A percentile compares a stretch with the other conserved stretches of the same genome.
Conservation (phyloP, 2,113 vertebrate species). For the Hippocampus mohnikei region DNA sequence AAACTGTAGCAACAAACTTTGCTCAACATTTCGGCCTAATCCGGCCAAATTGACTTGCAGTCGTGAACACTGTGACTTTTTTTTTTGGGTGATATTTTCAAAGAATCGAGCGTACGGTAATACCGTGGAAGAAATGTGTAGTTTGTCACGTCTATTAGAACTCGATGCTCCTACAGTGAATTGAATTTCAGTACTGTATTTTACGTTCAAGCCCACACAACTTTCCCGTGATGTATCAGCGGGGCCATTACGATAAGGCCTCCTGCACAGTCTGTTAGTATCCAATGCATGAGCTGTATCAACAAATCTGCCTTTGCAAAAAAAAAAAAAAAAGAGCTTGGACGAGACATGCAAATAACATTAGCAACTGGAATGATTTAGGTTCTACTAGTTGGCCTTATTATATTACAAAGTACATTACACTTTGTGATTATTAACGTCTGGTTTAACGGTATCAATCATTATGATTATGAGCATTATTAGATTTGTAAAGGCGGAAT, state of each 20-base stretch:
- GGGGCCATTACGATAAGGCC: no score
- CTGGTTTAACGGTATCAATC: background rate
- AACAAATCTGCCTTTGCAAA: background rate
- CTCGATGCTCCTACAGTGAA: constrained; percentile 12
- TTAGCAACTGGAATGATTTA: no score
- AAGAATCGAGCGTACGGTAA: background rate
- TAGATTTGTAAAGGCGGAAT: background rate
- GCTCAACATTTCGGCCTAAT: background rate
- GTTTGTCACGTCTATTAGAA: constrained; percentile 6
- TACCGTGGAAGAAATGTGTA: background rate
- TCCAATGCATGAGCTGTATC: background rate
- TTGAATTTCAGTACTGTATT: background rate
- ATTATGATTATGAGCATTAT: background rate
- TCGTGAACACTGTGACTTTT: background rate
- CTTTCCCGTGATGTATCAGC: background rate
- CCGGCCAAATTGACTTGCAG: background rate
- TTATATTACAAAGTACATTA: background rate
- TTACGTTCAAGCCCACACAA: background rate
- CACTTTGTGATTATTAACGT: background rate
- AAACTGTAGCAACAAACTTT: constrained; percentile 5
- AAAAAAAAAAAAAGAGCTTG: background rate
- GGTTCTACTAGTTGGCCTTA: no score
- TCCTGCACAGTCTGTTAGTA: background rate
- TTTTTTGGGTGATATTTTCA: constrained; percentile 2
- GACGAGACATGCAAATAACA: background rate